Conservation (phyloP, 1,140 invertebrate genomes). For the Watersipora subatra region DNA sequence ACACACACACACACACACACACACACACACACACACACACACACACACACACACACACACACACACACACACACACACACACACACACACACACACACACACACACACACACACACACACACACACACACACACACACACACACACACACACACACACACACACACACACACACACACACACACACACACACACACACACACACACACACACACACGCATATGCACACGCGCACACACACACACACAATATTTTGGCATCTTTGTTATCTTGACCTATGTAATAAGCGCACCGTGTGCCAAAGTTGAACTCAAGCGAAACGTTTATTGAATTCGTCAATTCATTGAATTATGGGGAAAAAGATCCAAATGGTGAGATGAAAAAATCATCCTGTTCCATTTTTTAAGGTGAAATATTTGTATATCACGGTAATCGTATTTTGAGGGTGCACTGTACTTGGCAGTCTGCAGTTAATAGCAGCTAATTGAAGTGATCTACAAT, state of each 20-base stretch:
- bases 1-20: too few relatives aligned
- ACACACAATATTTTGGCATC: background rate
- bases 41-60: background rate
- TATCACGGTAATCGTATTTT: too few relatives aligned
- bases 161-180: slow-evolving; percentile 4
- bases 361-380: too few relatives aligned
- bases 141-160: slow-evolving; percentile 5
- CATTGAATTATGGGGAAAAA: too few relatives aligned
- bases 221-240: background rate
- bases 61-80: slow-evolving; percentile 2
- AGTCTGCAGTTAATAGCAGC: too few relatives aligned
- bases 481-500: too few relatives aligned
- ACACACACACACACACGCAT: background rate
- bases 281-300: background rate
- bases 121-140: slow-evolving; percentile 8
- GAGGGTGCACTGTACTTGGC: too few relatives aligned
- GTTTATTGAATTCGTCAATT: too few relatives aligned
- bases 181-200: background rate
- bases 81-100: slow-evolving; percentile 7
- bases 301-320: too few relatives aligned
- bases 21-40: too few relatives aligned
- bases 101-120: slow-evolving; percentile 7
- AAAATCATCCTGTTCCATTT: too few relatives aligned
- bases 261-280: background rate
- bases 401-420: too few relatives aligned